Conservation (phyloP, 1,140 invertebrate genomes). For the Drosophila nannoptera region DNA sequence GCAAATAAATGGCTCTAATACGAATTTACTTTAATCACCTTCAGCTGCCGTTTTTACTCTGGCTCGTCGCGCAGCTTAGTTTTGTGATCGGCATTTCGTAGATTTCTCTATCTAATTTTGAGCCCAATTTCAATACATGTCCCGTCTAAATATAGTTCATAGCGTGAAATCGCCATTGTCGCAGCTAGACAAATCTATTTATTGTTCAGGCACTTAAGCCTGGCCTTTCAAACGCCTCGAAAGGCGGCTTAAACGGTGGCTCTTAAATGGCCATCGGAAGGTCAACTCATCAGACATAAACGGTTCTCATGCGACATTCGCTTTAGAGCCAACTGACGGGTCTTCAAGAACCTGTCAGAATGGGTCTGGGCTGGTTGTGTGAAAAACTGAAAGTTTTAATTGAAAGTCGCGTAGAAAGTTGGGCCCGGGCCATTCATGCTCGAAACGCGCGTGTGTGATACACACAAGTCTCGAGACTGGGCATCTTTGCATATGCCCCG, state of each 20-base stretch:
- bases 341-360: constrained; percentile 44
- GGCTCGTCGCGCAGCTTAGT: too few species aligned
- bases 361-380: constrained; percentile 27
- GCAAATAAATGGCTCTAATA: too few species aligned
- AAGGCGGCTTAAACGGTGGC: constrained; percentile 35
- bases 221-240: constrained; percentile 6
- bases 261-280: constrained; percentile 14
- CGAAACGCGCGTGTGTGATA: constrained; percentile 49
- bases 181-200: too few species aligned
- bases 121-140: too few species aligned
- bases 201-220: neutral
- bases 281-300: constrained; percentile 25
- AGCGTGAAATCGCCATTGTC: too few species aligned
- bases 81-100: too few species aligned
- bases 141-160: too few species aligned
- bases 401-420: constrained; percentile 72
- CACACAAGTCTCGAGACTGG: constrained; percentile 24
- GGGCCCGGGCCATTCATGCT: constrained; percentile 48
- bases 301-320: constrained; percentile 47
- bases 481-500: too few species aligned
- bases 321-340: constrained; percentile 24
- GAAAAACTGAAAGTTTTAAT: constrained; percentile 71
- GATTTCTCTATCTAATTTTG: too few species aligned
- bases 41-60: too few species aligned
- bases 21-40: too few species aligned